Evolutionary conservation across 2,113 vertebrate species (phyloP).

Genomic region (Trochalopteron elliotii): DNA sequence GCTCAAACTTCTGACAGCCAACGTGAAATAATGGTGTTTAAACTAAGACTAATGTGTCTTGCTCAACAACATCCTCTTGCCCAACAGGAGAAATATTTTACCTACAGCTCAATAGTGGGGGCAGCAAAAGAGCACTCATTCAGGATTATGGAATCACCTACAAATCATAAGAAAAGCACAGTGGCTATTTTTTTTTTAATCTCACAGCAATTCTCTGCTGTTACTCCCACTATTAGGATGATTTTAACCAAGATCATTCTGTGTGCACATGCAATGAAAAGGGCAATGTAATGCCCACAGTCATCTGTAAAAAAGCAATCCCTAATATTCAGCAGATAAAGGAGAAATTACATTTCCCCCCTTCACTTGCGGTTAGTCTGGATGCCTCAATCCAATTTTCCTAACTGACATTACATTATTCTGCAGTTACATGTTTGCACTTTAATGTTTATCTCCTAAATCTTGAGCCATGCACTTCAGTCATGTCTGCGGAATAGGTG

Average conservation of each 20-base stretch:
- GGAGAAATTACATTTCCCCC: not conserved
- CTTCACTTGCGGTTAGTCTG: not conserved
- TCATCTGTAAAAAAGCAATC: constrained; percentile 5
- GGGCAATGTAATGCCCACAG: not conserved
- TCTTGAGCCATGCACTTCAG: constrained; percentile 45
- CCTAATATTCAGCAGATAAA: not conserved
- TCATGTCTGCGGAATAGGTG: constrained; percentile 66
- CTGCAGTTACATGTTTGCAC: constrained; percentile 17
- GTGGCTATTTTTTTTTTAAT: not conserved
- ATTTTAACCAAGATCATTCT: not conserved
- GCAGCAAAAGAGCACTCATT: not conserved
- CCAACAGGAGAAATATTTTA: not conserved
- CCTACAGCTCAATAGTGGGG: not conserved
- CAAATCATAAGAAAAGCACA: not conserved
- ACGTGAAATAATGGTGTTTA: rapidly evolving
- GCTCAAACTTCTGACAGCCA: not conserved
- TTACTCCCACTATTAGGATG: not conserved
- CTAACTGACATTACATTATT: constrained; percentile 35
- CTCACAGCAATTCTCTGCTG: not conserved
- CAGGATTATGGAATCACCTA: not conserved
- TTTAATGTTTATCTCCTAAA: constrained; percentile 63
- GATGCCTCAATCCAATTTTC: constrained; percentile 18
- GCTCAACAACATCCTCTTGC: not conserved
- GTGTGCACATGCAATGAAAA: not conserved
- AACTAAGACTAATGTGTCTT: not conserved